These are phyloP conservation scores for Leptonema lineaticorne DNA, from an alignment of 1,140 invertebrate genomes.

Conservation along the genomic window DNA sequence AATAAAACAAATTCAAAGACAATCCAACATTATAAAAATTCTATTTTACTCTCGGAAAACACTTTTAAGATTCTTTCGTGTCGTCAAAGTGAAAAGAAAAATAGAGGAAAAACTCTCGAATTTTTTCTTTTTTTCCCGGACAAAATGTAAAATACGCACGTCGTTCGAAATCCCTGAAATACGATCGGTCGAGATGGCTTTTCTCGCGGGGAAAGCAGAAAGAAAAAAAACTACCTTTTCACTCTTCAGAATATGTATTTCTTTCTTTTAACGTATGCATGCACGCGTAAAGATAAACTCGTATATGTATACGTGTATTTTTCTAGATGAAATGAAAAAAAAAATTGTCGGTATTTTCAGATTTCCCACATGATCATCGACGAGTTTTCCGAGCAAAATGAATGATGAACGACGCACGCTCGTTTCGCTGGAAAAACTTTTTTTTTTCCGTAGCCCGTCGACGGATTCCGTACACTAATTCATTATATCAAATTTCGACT, in stretches of 20 bases:
- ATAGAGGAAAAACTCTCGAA: background rate
- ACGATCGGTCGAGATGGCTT: background rate
- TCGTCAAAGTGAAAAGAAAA: background rate
- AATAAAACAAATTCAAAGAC: no score
- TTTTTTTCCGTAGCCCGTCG: background rate
- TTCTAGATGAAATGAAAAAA: no score
- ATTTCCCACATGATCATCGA: constrained; percentile 18
- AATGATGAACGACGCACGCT: constrained; percentile 13
- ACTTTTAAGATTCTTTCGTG: no score
- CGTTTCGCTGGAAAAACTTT: background rate
- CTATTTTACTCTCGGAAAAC: no score
- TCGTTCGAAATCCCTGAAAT: background rate
- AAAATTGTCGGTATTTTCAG: constrained; percentile 1
- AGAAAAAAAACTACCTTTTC: constrained; percentile 10
- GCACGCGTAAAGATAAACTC: background rate
- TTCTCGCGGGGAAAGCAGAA: no score
- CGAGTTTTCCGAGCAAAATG: constrained; percentile 7
- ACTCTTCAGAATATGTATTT: constrained; percentile 13
- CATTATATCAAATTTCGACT: no score
- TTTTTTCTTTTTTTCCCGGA: no score
- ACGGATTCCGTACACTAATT: no score
- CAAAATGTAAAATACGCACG: background rate
- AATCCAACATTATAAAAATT: no score
- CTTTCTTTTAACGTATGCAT: background rate
- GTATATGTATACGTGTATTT: no score